Base-by-base conservation (phyloP, 2,888 invertebrate genomes). In the Stomorhina lunata region DNA sequence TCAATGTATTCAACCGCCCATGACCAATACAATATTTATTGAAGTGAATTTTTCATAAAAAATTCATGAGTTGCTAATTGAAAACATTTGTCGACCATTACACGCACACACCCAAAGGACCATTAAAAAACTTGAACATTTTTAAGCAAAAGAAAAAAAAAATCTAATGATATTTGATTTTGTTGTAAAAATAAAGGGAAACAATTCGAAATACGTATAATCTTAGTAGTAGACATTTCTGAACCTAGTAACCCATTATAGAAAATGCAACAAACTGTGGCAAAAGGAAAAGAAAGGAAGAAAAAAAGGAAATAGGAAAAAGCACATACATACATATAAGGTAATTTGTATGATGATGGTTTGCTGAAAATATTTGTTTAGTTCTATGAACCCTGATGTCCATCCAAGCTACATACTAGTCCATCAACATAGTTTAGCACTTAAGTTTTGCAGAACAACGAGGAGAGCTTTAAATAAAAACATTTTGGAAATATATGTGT, bases 1-100 rank as follows among this genome's bases (percentile, higher is more conserved):
- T 79, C 79, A 72, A 55, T 79, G 45, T 40, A 72, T 72, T 66
- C 40, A 43, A n/a, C 43, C 32, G 37, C 32, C 72, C 43, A 63
- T 55, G 25, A 61, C 25, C 63, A 73, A 68, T 84, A 71, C 78
- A 84, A 78, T 80, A 81, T 83, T 84, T 83, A 85, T 81, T 79
- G 73, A 66, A 66, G 66, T 43, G 68, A 65, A 80, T 57, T 79
- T 82, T 83, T 80, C 37, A 79, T 88, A 86, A 87, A 88, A 88
- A 88, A 90, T 90, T 87, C 88, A 89, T 87, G 89, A 88, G 86
- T 85, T 89, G 86, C 87, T 90, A 90, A 89, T 89, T 89, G 90
- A 90, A 89, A 89, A 89, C 87, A 87, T 90, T 89, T 90, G 89
- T 90, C 88, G 89, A 84, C 83, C 84, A 79, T 81, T 81, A 71